phyloP scores from a whole-genome alignment of 2,797 vertebrate genomes.

The Emydoidea blandingii region DNA sequence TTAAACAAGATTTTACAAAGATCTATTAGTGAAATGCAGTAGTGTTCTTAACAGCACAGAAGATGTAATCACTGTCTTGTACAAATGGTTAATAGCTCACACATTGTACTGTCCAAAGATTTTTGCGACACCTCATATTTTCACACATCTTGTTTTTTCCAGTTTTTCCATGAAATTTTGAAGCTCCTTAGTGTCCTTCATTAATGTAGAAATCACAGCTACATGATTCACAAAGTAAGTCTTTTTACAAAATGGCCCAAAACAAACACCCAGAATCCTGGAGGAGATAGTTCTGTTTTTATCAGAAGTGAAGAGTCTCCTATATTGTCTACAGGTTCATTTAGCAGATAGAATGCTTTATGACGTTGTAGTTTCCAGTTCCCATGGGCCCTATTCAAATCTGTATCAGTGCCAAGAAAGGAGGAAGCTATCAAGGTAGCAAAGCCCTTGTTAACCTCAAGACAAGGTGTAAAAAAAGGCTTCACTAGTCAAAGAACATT shows the following conservation, averaged over 20 bases:
- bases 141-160: constrained; percentile 50
- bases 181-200: constrained; percentile 45
- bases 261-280: constrained; percentile 36
- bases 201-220: constrained; percentile 47
- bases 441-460: neutral
- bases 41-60: neutral
- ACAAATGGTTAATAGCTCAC: neutral
- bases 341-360: neutral
- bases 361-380: constrained; percentile 32
- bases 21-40: constrained; percentile 19
- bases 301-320: constrained; percentile 45
- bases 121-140: constrained; percentile 40
- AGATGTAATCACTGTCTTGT: constrained; percentile 4
- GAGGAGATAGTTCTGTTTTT: constrained; percentile 33
- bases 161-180: constrained; percentile 25
- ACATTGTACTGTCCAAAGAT: neutral
- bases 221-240: constrained; percentile 29
- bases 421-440: constrained; percentile 33
- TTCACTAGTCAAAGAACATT: neutral
- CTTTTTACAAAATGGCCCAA: constrained; percentile 33
- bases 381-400: constrained; percentile 21
- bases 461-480: neutral
- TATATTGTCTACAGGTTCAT: constrained; percentile 28
- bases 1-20: neutral
- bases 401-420: neutral